Conservation (phyloP, 23 tunicate species). For the Styela plicata region DNA sequence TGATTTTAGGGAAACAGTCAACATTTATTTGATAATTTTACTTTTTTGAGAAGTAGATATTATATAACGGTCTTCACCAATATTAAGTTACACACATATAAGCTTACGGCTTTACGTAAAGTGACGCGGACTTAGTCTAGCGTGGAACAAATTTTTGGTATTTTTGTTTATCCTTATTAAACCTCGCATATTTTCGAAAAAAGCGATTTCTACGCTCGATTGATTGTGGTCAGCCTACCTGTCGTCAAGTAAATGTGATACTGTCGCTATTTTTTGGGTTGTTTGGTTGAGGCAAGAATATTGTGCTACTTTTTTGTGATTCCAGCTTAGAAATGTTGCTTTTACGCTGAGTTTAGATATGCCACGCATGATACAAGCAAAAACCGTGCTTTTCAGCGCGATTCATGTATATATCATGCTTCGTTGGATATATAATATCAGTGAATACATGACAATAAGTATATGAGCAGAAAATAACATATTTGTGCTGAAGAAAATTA, state of each 20-base stretch:
- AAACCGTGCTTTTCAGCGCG: too few relatives aligned
- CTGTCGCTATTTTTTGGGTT: neutral
- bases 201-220: slow-evolving; percentile 7
- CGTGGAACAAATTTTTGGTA: neutral
- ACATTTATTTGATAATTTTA: neutral
- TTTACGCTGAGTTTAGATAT: too few relatives aligned
- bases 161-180: neutral
- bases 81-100: neutral
- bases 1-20: neutral
- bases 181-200: slow-evolving; percentile 11
- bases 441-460: too few relatives aligned
- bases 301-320: too few relatives aligned
- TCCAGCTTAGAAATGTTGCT: too few relatives aligned
- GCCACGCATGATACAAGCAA: too few relatives aligned
- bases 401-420: too few relatives aligned
- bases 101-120: neutral
- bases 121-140: neutral
- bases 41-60: neutral
- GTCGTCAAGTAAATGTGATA: neutral
- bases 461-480: too few relatives aligned
- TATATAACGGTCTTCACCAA: neutral
- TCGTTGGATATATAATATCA: too few relatives aligned
- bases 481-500: too few relatives aligned
- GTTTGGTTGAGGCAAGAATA: too few relatives aligned
- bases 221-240: neutral